These are phyloP conservation scores for Heliconius cydno DNA, from an alignment of 2,888 invertebrate species.

Conservation along the genomic window DNA sequence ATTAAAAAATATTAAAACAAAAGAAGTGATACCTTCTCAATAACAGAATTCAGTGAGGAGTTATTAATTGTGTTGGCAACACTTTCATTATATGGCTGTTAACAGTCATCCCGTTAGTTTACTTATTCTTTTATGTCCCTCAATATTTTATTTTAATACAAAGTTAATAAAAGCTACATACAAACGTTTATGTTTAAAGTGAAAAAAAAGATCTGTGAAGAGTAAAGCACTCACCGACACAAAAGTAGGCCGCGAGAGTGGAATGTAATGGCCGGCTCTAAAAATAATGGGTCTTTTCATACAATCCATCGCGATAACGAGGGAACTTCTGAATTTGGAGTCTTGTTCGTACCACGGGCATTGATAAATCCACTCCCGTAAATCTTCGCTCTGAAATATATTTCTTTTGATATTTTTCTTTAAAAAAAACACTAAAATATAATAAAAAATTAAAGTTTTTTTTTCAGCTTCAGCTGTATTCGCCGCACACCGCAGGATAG, in stretches of 20 bases:
- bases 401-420: neutral
- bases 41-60: too few species aligned
- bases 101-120: too few species aligned
- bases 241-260: slow-evolving; percentile 80
- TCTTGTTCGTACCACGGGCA: slow-evolving; percentile 83
- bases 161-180: too few species aligned
- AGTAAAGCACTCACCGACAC: slow-evolving; percentile 66
- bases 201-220: neutral
- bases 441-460: too few species aligned
- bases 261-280: slow-evolving; percentile 80
- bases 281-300: slow-evolving; percentile 78
- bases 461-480: too few species aligned
- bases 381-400: slow-evolving; percentile 69
- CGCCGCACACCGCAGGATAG: too few species aligned
- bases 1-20: neutral
- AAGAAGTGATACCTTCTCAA: too few species aligned
- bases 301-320: slow-evolving; percentile 79
- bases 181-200: neutral
- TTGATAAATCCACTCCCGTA: slow-evolving; percentile 78
- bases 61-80: too few species aligned
- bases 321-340: slow-evolving; percentile 63
- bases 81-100: too few species aligned
- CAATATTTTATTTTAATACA: too few species aligned
- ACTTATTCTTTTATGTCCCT: too few species aligned
- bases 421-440: neutral